phyloP scores from a whole-genome alignment of 2,888 invertebrate genomes.

The Gymnoscelis rufifasciata region DNA sequence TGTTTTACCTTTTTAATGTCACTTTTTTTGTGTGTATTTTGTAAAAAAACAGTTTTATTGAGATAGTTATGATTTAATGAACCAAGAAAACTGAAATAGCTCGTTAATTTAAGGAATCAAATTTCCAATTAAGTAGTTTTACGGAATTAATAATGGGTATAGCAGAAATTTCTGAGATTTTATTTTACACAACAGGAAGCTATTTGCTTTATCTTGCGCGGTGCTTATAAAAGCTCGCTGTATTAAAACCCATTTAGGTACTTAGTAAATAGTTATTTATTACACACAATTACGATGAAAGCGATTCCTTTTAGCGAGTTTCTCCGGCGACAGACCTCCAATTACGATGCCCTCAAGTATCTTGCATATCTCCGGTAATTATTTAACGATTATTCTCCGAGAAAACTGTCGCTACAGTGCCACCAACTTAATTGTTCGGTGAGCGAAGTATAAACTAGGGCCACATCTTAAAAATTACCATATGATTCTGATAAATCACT shows the following conservation, averaged over 20 bases:
- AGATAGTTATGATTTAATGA: no score
- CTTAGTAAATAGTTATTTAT: conserved; percentile 2
- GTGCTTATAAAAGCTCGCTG: not conserved
- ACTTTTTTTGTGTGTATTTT: no score
- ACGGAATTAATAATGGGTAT: no score
- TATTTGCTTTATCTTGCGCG: not conserved
- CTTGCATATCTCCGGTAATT: conserved; percentile 36
- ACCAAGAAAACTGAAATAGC: conserved; percentile 1
- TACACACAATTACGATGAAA: conserved; percentile 10
- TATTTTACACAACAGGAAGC: no score
- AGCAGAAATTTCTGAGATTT: no score
- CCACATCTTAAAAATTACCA: no score
- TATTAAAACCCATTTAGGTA: not conserved
- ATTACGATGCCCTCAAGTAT: conserved; percentile 17
- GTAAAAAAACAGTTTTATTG: no score
- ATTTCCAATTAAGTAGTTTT: no score
- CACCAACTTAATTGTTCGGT: not conserved
- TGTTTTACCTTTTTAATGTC: no score
- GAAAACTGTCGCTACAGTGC: conserved; percentile 42
- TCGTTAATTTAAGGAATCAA: no score
- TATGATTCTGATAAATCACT: no score
- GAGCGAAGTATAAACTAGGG: not conserved
- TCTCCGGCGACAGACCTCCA: conserved; percentile 14
- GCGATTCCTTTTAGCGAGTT: conserved; percentile 14
- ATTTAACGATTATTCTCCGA: conserved; percentile 56